Conservation (phyloP, 2,113 vertebrate genomes). For the Bufo gargarizans region DNA sequence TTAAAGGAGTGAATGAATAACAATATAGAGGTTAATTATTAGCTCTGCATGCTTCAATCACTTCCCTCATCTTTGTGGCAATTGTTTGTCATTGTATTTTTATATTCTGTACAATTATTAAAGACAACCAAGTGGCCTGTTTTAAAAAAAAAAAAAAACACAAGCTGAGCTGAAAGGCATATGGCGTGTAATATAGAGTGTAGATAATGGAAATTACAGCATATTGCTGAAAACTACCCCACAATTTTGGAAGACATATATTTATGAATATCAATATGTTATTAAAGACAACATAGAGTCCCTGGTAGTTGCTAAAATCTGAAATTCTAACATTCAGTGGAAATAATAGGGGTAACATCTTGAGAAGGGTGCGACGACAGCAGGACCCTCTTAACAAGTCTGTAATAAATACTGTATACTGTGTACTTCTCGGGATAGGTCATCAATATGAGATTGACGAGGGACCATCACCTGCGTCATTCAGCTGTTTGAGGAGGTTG, state of each 20-base stretch:
- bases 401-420: too few relatives aligned
- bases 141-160: constrained; percentile 25
- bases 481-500: too few relatives aligned
- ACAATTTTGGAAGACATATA: not conserved
- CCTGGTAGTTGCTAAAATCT: not conserved
- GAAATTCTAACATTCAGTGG: too few relatives aligned
- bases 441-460: too few relatives aligned
- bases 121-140: not conserved
- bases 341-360: too few relatives aligned
- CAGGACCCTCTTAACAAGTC: too few relatives aligned
- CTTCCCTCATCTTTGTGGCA: not conserved
- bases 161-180: not conserved
- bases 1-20: constrained; percentile 12
- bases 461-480: too few relatives aligned
- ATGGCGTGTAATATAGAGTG: not conserved
- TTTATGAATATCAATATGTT: not conserved
- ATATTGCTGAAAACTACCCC: not conserved
- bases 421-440: too few relatives aligned
- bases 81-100: constrained; percentile 14
- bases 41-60: constrained; percentile 8
- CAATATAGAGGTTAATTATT: constrained; percentile 35
- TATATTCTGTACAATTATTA: constrained; percentile 16
- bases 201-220: constrained; percentile 4
- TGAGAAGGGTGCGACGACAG: too few relatives aligned
- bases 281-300: not conserved